Evolutionary conservation across 2,113 vertebrate genomes (phyloP).

Genomic region (Excalfactoria chinensis): DNA sequence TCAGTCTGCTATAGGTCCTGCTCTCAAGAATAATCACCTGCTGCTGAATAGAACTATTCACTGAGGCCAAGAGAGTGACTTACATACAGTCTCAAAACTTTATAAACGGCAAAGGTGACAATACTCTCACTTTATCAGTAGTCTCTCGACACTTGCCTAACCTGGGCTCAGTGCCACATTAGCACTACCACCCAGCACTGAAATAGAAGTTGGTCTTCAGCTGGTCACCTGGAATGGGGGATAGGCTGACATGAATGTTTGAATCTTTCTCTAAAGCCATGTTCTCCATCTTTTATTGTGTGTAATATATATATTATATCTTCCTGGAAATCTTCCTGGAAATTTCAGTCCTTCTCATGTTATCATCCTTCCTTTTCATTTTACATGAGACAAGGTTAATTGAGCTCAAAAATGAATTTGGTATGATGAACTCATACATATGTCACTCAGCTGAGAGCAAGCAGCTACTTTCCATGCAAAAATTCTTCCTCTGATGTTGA

Average conservation of each 20-base stretch:
- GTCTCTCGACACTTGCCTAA: neutral
- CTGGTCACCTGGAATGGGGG: neutral
- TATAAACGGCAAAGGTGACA: conserved; percentile 9
- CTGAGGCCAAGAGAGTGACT: conserved; percentile 1
- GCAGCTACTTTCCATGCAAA: conserved; percentile 11
- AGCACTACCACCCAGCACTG: neutral
- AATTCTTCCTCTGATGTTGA: conserved; percentile 29
- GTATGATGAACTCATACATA: neutral
- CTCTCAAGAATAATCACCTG: conserved; percentile 49
- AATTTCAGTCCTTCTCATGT: neutral
- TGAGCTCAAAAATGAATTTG: neutral
- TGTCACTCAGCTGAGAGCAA: conserved; percentile 17
- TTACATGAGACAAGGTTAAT: conserved; percentile 23
- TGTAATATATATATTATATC: neutral
- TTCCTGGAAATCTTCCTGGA: neutral
- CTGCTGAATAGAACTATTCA: conserved; percentile 55
- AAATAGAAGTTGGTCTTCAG: neutral
- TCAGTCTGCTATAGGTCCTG: neutral
- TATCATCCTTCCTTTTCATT: conserved; percentile 3
- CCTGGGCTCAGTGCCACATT: neutral
- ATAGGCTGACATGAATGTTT: neutral
- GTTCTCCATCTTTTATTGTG: neutral
- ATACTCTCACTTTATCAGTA: neutral
- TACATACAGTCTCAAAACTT: conserved; percentile 21
- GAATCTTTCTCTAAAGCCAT: neutral